Conservation (phyloP, 1,140 invertebrate species). For the Latrodectus geometricus region DNA sequence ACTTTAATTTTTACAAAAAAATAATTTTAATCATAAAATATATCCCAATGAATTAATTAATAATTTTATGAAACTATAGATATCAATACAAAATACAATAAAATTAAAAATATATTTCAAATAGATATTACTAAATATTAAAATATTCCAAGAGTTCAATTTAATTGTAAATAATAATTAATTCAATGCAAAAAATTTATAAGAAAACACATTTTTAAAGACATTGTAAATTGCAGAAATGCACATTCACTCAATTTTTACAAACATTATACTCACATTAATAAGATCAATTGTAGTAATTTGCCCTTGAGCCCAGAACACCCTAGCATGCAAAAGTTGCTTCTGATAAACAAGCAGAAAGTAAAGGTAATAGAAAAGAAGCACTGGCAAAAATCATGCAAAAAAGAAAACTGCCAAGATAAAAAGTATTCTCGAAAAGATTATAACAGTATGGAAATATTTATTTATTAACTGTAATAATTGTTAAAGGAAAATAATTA, state of each 20-base stretch:
- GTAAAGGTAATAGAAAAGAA: conserved; percentile 54
- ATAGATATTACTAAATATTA: no score
- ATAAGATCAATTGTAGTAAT: conserved; percentile 47
- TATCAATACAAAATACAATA: no score
- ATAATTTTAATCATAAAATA: no score
- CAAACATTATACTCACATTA: conserved; percentile 63
- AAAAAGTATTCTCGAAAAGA: conserved; percentile 36
- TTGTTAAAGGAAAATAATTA: no score
- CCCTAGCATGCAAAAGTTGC: conserved; percentile 62
- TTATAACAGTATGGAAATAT: no score
- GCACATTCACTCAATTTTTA: background rate
- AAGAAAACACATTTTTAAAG: background rate
- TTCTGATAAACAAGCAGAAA: conserved; percentile 63
- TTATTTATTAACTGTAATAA: no score
- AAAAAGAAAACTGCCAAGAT: conserved; percentile 37
- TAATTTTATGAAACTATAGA: no score
- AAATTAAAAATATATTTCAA: no score
- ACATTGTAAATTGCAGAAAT: background rate
- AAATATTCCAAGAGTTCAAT: no score
- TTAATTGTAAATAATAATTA: background rate
- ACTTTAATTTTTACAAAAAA: no score
- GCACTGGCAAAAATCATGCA: conserved; percentile 44
- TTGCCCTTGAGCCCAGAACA: conserved; percentile 62
- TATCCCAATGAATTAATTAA: no score
- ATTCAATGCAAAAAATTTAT: background rate